Evolutionary conservation across 1,140 invertebrate species (phyloP), one percentile per base, ranked within the genome.

Genomic region (Sitophilus oryzae): DNA sequence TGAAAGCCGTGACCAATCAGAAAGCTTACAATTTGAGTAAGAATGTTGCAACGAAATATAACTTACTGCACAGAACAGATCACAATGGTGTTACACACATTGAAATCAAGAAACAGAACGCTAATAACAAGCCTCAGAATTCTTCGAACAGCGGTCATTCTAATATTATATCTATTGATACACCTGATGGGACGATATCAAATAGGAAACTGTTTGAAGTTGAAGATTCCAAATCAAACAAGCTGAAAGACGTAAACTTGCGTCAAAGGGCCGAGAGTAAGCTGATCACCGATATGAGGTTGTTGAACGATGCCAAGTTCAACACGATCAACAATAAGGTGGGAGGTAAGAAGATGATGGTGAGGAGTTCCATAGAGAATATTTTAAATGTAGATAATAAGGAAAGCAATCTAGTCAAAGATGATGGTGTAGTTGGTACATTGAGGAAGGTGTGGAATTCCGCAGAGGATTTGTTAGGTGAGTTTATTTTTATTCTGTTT

Each of bases 51-150:
- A 57, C 59, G 6, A 66, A 67, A 51, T 73, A 70, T 50, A 73
- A 73, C 45, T 52, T 73, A 14, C 46, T 73, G 1, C 71, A 73
- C 43, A 59, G 70, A 15, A 72, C 68, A 18, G 72, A 73, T 45
- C 61, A 66, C n/a, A 69, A 73, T 58, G 72, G 72, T 3, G 64
- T 73, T 10, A 73, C 71, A 2, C 72, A 73, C 44, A 72, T 73
- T 41, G 64, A 72, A 49, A 71, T 73, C 3, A 64, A 67, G 5
- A 59, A 66, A 14, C 63, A 68, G 40, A 61, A 58, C 30, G 50
- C 47, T 19, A 46, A 37, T 34, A 60, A 56, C 18, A 14, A 35
- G 16, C 23, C 16, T 4, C 43, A 20, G 21, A 34, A 37, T n/a
- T 36, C 35, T 34, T 20, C 23, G 8, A 50, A 50, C 22, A 43